These are phyloP conservation scores for Gerosis bhagava DNA, from an alignment of 2,888 invertebrate genomes.

Conservation along the genomic window DNA sequence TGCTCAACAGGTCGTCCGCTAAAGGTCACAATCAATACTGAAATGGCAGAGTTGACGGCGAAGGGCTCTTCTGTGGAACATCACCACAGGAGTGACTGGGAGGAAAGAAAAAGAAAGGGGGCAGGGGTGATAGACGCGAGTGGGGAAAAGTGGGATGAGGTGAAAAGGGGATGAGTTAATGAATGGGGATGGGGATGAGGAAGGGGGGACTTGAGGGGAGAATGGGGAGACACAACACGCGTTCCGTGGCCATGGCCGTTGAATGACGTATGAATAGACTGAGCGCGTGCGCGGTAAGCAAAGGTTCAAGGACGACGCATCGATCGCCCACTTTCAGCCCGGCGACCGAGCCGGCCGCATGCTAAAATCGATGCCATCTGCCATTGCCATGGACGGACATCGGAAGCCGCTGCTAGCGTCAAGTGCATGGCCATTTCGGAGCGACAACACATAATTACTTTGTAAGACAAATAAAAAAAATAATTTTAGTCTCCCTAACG, in stretches of 20 bases:
- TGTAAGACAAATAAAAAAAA: no score
- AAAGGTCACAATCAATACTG: constrained; percentile 65
- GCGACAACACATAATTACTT: no score
- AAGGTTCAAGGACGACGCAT: constrained; percentile 74
- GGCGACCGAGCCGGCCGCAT: constrained; percentile 62
- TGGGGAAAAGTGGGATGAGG: constrained; percentile 28
- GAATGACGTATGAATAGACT: constrained; percentile 61
- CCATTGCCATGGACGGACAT: constrained; percentile 56
- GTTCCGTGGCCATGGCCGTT: constrained; percentile 72
- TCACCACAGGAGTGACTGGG: constrained; percentile 46
- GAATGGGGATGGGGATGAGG: no score
- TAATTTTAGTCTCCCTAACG: no score
- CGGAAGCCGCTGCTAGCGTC: not conserved
- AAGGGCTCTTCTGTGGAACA: constrained; percentile 42
- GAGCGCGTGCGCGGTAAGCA: constrained; percentile 54
- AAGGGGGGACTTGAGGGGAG: no score
- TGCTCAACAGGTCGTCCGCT: constrained; percentile 55
- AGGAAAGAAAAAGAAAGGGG: constrained; percentile 48
- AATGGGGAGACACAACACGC: constrained; percentile 47
- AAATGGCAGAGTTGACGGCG: constrained; percentile 67
- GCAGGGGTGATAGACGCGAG: constrained; percentile 25
- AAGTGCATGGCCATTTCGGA: constrained; percentile 8
- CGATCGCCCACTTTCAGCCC: constrained; percentile 57
- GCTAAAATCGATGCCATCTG: constrained; percentile 52
- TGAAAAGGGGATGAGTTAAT: no score